A percentile compares a stretch with the other conserved stretches of the same genome.
phyloP scores from a whole-genome alignment of 2,113 vertebrate species.

The Brachypodius melanocephalos region DNA sequence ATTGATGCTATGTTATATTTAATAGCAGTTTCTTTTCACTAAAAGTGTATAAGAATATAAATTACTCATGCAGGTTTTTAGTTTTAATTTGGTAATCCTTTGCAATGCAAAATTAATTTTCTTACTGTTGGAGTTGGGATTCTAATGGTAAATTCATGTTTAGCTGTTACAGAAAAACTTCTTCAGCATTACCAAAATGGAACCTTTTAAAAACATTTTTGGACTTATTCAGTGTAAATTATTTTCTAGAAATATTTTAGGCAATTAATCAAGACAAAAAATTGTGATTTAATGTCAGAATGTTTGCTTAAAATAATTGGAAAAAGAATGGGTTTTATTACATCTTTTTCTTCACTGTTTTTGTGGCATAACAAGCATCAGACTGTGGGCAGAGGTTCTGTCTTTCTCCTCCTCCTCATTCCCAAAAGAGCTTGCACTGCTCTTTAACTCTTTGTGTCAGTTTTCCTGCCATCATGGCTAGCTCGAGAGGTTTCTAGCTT shows the following conservation, averaged over 20 bases:
- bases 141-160: not conserved
- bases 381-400: not conserved
- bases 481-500: not conserved
- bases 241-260: not conserved
- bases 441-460: not conserved
- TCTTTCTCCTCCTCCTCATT: not conserved
- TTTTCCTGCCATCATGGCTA: not conserved
- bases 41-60: not conserved
- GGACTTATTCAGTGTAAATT: not conserved
- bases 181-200: not conserved
- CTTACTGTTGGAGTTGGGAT: not conserved
- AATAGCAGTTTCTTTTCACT: not conserved
- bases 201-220: not conserved
- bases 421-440: rapidly evolving
- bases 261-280: not conserved
- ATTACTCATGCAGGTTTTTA: not conserved
- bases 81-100: not conserved
- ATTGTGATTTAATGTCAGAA: not conserved
- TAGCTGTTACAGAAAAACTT: not conserved
- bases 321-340: not conserved
- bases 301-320: not conserved
- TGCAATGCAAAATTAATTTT: not conserved
- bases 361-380: not conserved
- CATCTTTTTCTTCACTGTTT: not conserved
- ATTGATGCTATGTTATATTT: not conserved